Conservation (phyloP, 2,113 vertebrate species). For the Planiliza haematocheilus region DNA sequence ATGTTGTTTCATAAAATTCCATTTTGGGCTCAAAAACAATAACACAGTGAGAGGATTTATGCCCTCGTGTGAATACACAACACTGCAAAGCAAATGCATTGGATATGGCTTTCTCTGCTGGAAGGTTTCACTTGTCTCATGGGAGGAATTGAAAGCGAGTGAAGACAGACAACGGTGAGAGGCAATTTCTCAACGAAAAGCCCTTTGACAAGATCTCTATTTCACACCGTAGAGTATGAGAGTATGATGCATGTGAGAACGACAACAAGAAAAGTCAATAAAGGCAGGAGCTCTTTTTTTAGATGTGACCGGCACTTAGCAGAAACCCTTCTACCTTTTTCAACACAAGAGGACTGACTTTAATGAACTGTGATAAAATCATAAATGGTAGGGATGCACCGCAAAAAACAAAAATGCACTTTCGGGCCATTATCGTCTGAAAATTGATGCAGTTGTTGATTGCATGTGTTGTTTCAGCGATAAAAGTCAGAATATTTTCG, state of each 20-base stretch:
- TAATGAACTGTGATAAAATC: not conserved
- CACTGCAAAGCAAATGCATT: not conserved
- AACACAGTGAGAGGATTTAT: constrained; percentile 4
- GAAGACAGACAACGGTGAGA: not conserved
- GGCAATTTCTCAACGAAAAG: constrained; percentile 27
- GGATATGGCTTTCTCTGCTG: constrained; percentile 15
- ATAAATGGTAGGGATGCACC: not conserved
- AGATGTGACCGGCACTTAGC: not conserved
- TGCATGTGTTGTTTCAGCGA: no score
- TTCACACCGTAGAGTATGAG: constrained; percentile 2
- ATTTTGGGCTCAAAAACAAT: constrained; percentile 15
- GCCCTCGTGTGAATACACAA: constrained; percentile 16
- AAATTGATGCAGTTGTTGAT: no score
- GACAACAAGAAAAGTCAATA: constrained; percentile 7
- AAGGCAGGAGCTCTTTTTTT: constrained; percentile 6
- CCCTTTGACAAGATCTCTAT: constrained; percentile 19
- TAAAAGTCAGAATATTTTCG: no score
- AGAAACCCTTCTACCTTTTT: no score
- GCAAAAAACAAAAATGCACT: no score
- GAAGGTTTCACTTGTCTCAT: not conserved
- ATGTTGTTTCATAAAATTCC: constrained; percentile 3
- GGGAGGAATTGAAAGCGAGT: constrained; percentile 23
- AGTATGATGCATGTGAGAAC: no score
- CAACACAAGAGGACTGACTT: not conserved
- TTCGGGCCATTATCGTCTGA: no score